Percentiles rank a stretch among this genome's conserved stretches.
Evolutionary conservation across 2,888 invertebrate species (phyloP).

Genomic region (Adelognathus sp.): DNA sequence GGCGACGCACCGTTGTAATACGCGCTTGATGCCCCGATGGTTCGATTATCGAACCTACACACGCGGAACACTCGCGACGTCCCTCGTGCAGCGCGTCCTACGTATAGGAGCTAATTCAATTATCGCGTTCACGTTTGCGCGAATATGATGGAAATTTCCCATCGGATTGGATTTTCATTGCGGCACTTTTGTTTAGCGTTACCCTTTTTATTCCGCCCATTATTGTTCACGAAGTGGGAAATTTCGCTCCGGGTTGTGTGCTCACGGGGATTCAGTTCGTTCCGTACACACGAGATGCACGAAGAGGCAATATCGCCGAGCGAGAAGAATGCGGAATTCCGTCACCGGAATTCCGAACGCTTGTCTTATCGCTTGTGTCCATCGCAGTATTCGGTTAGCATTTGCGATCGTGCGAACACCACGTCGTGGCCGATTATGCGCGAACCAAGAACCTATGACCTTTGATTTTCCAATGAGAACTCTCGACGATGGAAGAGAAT

Average conservation of each 20-base stretch:
- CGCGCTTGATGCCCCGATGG: slow-evolving; percentile 29
- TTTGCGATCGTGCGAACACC: slow-evolving; percentile 46
- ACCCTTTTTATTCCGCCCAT: background rate
- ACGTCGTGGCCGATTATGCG: slow-evolving; percentile 43
- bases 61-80: slow-evolving; percentile 40
- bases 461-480: slow-evolving; percentile 33
- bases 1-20: slow-evolving; percentile 57
- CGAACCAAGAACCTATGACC: slow-evolving; percentile 41
- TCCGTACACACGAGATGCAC: slow-evolving; percentile 37
- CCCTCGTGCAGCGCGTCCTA: background rate
- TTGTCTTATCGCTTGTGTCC: slow-evolving; percentile 46
- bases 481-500: slow-evolving; percentile 35
- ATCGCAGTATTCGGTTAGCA: slow-evolving; percentile 33
- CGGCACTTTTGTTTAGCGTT: slow-evolving; percentile 40
- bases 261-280: background rate
- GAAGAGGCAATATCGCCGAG: slow-evolving; percentile 30
- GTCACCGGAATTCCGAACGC: slow-evolving; percentile 51
- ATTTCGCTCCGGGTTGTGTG: background rate
- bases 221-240: background rate
- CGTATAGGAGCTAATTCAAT: slow-evolving; percentile 22
- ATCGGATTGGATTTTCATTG: slow-evolving; percentile 41
- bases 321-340: slow-evolving; percentile 54
- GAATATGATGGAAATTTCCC: slow-evolving; percentile 51
- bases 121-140: slow-evolving; percentile 19
- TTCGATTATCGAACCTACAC: slow-evolving; percentile 54